Conservation (phyloP, 2,888 invertebrate genomes). For the Copidosoma aretas region DNA sequence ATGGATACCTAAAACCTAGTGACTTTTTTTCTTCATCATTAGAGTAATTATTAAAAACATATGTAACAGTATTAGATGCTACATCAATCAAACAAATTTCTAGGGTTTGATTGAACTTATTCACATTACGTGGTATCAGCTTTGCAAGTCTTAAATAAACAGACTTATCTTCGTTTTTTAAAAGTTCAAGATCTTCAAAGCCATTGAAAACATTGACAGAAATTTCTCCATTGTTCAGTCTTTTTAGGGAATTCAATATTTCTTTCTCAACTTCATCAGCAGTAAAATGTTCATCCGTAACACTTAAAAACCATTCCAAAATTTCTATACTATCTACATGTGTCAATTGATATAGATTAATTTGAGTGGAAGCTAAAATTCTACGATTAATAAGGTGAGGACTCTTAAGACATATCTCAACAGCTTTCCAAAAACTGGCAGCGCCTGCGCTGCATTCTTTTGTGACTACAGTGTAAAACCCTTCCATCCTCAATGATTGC, state of each 20-base stretch:
- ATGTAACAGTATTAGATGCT: constrained; percentile 55
- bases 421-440: constrained; percentile 70
- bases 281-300: constrained; percentile 23
- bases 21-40: constrained; percentile 54
- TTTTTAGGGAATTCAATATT: constrained; percentile 53
- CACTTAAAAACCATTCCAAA: constrained; percentile 33
- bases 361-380: constrained; percentile 65
- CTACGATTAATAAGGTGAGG: constrained; percentile 78
- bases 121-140: constrained; percentile 59
- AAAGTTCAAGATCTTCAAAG: constrained; percentile 37
- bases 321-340: constrained; percentile 26
- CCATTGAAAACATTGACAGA: constrained; percentile 17
- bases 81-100: constrained; percentile 59
- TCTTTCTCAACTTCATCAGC: constrained; percentile 43
- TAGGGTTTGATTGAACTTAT: constrained; percentile 61
- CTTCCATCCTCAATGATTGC: constrained; percentile 35
- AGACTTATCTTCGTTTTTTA: constrained; percentile 39
- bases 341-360: constrained; percentile 43
- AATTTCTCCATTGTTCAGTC: constrained; percentile 41
- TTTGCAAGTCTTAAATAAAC: constrained; percentile 61
- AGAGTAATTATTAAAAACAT: constrained; percentile 64
- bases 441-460: constrained; percentile 48
- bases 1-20: constrained; percentile 60
- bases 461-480: constrained; percentile 42
- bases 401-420: constrained; percentile 70